A percentile compares a stretch with the other conserved stretches of the same genome.
These are phyloP conservation scores for Oryzias sinensis DNA, from an alignment of 2,797 vertebrate species.

Conservation along the genomic window DNA sequence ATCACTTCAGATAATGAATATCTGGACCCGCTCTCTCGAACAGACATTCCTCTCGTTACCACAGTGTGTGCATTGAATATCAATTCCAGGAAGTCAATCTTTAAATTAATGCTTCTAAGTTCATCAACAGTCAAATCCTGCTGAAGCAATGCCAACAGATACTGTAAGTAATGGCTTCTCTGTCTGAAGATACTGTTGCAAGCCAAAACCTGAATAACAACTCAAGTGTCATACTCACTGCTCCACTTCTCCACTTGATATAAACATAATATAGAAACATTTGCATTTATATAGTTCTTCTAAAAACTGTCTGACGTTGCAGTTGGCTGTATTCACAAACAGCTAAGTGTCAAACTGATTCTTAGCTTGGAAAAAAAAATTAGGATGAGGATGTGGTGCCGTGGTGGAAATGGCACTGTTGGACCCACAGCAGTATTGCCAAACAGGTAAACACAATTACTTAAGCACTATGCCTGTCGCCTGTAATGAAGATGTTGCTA, in stretches of 20 bases:
- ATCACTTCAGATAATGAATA: slow-evolving; percentile 41
- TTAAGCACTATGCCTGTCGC: slow-evolving; percentile 34
- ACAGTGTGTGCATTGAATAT: slow-evolving; percentile 40
- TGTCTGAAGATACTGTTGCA: slow-evolving; percentile 48
- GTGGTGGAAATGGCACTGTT: slow-evolving; percentile 72
- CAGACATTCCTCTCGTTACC: slow-evolving; percentile 40
- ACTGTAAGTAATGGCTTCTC: slow-evolving; percentile 67
- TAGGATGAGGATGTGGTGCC: slow-evolving; percentile 79
- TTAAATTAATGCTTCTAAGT: slow-evolving; percentile 36
- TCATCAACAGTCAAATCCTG: slow-evolving; percentile 47
- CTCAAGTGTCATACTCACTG: slow-evolving; percentile 45
- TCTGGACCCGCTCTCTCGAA: slow-evolving; percentile 27
- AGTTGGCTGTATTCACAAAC: slow-evolving; percentile 62
- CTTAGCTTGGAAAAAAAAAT: slow-evolving; percentile 73
- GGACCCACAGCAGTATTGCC: slow-evolving; percentile 47
- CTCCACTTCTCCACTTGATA: slow-evolving; percentile 69
- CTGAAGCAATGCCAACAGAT: slow-evolving; percentile 44
- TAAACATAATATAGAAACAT: slow-evolving; percentile 80
- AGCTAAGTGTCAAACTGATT: slow-evolving; percentile 72
- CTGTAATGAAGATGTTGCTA: slow-evolving; percentile 45
- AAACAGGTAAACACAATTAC: slow-evolving; percentile 64
- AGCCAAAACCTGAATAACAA: slow-evolving; percentile 66
- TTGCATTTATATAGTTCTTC: slow-evolving; percentile 84
- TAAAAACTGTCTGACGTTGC: slow-evolving; percentile 56
- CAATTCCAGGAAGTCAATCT: slow-evolving; percentile 44